A percentile compares a stretch with the other conserved stretches of the same genome.
These are phyloP conservation scores for Sarcophaga caerulescens DNA, from an alignment of 2,888 invertebrate genomes.

Conservation along the genomic window DNA sequence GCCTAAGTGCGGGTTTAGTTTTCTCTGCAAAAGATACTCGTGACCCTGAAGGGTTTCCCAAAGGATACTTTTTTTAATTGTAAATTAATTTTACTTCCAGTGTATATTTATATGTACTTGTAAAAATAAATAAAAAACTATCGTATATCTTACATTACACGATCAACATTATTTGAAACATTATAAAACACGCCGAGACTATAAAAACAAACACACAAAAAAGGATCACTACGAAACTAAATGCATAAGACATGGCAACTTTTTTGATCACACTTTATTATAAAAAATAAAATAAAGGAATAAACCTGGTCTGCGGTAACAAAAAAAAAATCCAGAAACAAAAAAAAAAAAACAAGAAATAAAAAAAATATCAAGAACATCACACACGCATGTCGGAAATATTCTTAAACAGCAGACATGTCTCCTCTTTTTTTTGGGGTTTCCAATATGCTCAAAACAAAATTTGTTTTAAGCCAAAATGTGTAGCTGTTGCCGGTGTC, in stretches of 20 bases:
- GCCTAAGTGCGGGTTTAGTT: too few relatives aligned
- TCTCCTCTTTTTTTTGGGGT: conserved; percentile 52
- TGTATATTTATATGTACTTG: too few relatives aligned
- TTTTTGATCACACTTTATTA: conserved; percentile 55
- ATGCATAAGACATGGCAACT: conserved; percentile 56
- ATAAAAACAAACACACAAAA: conserved; percentile 63
- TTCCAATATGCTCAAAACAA: conserved; percentile 20
- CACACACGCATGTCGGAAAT: conserved; percentile 46
- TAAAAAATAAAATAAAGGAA: conserved; percentile 34
- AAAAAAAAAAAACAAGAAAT: conserved; percentile 24
- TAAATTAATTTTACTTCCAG: too few relatives aligned
- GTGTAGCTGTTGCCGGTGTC: conserved; percentile 19
- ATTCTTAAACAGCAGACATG: conserved; percentile 61
- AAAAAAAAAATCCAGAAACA: conserved; percentile 27
- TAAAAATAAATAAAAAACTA: neutral
- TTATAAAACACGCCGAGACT: conserved; percentile 59
- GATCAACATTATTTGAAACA: conserved; percentile 54
- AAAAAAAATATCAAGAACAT: conserved; percentile 23
- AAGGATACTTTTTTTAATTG: too few relatives aligned
- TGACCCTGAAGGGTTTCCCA: too few relatives aligned
- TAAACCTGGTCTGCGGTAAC: conserved; percentile 3
- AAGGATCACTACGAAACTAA: conserved; percentile 48
- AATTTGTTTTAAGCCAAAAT: conserved; percentile 25
- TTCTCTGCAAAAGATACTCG: too few relatives aligned
- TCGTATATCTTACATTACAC: conserved; percentile 57